Base-by-base conservation (phyloP, 2,797 vertebrate genomes). In the Heliangelus exortis region DNA sequence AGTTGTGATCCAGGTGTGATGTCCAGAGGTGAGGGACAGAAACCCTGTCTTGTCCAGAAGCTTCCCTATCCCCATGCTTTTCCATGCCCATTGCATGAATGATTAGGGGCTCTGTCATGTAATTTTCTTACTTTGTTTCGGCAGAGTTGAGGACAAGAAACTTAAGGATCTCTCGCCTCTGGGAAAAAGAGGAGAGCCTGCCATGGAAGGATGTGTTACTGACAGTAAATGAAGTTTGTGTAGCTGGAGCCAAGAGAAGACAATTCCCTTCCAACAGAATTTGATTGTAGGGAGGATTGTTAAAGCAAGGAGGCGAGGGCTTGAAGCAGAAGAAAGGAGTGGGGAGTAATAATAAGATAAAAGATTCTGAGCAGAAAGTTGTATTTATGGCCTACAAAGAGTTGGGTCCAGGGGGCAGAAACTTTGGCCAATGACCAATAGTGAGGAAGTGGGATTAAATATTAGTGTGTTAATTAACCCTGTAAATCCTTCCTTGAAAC, bases 401-500 rank as follows among this genome's bases (percentile, higher is more conserved):
- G 87, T 90, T 90, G 71, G 22, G 65, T 83, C 66, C 15, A 19
- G 43, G n/a, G 43, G 48, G 43, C 51, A 89, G 41, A 84, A 87
- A 59, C 85, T 90, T 84, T 87, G 51, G 51, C 29, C 71, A 36
- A 54, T 0, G 6, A 88, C 48, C 31, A 4, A 16, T 89, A 83
- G 62, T 4, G 4, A 26, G 43, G 28, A 86, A 84, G 18, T 5
- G 0, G 66, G 66, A 69, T 91, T 93, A 87, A 85, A 92, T 95
- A 76, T 92, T 85, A 58, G 84, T 89, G 34, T 83, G 45, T 80
- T 93, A 18, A 31, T 94, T 93, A 88, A 91, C 89, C 89, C 87
- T 89, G 62, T 91, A 94, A 94, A 89, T 87, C 91, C 61, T 87
- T 73, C 48, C 63, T 66, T 69, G 69, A 94, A 96, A 47, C 22